Conservation (phyloP, 2,113 vertebrate genomes). For the Alligator sinensis region DNA sequence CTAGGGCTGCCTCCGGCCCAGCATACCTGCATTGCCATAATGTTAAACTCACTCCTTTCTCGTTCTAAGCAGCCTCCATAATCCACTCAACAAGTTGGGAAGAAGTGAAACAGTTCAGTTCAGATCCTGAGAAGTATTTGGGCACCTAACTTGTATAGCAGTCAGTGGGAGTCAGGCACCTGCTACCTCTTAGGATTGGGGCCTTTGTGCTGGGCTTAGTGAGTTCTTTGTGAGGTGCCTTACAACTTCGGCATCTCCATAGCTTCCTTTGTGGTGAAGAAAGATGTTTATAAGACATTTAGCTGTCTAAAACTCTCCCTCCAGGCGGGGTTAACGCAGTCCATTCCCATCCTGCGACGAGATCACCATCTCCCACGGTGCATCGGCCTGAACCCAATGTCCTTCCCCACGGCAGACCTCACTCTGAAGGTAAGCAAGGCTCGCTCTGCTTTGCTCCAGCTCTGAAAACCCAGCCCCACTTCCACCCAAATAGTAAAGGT, state of each 20-base stretch:
- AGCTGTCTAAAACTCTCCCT: not conserved
- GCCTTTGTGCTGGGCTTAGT: not conserved
- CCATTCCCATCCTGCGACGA: conserved; percentile 93
- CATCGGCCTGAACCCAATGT: conserved; percentile 93
- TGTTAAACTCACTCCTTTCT: not conserved
- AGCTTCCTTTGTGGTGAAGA: not conserved
- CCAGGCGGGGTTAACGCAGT: conserved; percentile 89
- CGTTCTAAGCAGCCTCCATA: not conserved
- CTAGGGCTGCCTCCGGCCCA: not conserved
- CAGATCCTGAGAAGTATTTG: accelerated
- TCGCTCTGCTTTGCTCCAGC: not conserved
- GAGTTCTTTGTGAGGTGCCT: not conserved
- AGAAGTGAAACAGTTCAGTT: not conserved
- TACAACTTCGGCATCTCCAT: not conserved
- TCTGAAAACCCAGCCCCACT: not conserved
- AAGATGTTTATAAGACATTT: not conserved
- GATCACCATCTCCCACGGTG: conserved; percentile 94
- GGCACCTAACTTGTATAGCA: not conserved
- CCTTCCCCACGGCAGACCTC: conserved; percentile 94
- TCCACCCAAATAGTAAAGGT: not conserved
- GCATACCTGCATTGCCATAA: not conserved
- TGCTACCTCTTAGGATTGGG: not conserved
- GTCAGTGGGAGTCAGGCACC: too few species aligned
- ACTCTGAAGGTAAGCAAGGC: conserved; percentile 90
- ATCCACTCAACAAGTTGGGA: not conserved